These are phyloP conservation scores for Oasisia sp. DNA, from an alignment of 2,888 invertebrate species.

Conservation along the genomic window DNA sequence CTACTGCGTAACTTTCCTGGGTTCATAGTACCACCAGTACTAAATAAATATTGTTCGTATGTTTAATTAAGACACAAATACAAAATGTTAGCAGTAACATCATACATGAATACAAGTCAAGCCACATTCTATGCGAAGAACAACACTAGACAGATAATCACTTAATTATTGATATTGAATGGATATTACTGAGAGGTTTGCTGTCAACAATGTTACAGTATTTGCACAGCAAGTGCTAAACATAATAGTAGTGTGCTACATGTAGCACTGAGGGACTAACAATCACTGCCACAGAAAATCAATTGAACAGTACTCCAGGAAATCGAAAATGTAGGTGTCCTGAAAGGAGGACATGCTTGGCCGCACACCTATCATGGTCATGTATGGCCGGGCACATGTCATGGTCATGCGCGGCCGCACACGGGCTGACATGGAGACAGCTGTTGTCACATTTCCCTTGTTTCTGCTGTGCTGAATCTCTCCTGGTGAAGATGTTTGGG, in stretches of 20 bases:
- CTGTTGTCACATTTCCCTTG: background rate
- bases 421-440: background rate
- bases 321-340: background rate
- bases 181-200: background rate
- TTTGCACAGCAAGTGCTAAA: background rate
- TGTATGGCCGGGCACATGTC: background rate
- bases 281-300: background rate
- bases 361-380: background rate
- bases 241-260: background rate
- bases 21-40: background rate
- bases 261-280: background rate
- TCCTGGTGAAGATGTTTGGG: background rate
- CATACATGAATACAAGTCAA: background rate
- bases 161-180: background rate
- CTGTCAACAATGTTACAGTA: background rate
- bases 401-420: slow-evolving; percentile 2
- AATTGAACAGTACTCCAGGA: background rate
- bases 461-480: background rate
- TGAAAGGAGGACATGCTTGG: slow-evolving; percentile 4
- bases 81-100: background rate
- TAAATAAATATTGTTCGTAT: background rate
- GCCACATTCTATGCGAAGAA: background rate
- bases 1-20: background rate
- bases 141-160: background rate
- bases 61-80: background rate